Percentiles rank a stretch among this genome's conserved stretches.
Evolutionary conservation across 2,113 vertebrate species (phyloP).

Genomic region (Chinchilla lanigera): DNA sequence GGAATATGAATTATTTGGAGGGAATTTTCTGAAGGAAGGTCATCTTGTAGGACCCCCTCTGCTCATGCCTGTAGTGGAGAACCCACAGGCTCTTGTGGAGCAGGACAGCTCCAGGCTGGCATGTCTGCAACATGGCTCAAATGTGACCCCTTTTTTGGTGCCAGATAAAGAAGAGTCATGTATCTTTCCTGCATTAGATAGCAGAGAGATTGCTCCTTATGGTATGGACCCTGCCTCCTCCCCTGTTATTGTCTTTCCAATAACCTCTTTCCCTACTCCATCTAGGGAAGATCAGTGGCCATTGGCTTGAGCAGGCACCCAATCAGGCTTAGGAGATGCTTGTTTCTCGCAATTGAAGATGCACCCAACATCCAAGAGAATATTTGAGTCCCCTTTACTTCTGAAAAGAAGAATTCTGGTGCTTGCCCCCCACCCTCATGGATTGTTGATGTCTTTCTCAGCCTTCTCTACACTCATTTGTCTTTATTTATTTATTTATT

Average conservation of each 20-base stretch:
- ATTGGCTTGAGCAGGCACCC: neutral
- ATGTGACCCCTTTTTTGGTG: neutral
- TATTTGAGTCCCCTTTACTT: neutral
- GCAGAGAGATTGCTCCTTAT: neutral
- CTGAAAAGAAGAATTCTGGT: neutral
- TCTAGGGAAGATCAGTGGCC: neutral
- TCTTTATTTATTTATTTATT: neutral
- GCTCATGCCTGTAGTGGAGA: neutral
- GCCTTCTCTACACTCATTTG: neutral
- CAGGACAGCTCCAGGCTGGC: neutral
- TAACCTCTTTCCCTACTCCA: neutral
- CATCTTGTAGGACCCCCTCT: neutral
- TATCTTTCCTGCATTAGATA: rapidly evolving
- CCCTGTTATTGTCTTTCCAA: neutral
- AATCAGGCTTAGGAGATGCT: rapidly evolving
- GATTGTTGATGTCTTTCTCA: neutral
- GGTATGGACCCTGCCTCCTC: neutral
- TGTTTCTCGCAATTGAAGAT: neutral
- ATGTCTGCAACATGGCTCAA: neutral
- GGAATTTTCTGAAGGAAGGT: neutral
- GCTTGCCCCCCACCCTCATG: neutral
- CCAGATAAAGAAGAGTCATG: neutral
- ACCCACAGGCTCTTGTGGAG: neutral
- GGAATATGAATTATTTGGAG: neutral
- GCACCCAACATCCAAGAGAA: neutral